phyloP scores from a whole-genome alignment of 2,797 vertebrate species.

The Erithacus rubecula region DNA sequence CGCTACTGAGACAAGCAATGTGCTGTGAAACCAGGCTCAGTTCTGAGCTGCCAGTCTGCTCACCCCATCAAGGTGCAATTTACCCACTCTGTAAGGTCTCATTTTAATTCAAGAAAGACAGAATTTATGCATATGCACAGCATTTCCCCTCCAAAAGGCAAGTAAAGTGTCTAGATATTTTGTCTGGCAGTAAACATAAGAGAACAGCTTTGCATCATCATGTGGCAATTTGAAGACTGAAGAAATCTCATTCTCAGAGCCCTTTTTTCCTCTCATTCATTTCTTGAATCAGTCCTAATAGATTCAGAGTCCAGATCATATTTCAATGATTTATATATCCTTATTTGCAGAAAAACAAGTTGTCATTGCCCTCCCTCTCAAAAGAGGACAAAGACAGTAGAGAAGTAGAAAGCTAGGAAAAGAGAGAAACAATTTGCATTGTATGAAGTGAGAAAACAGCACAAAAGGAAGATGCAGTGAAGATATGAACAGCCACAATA shows the following conservation, averaged over 20 bases:
- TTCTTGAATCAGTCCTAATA: neutral
- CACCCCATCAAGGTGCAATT: neutral
- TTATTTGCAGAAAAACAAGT: slow-evolving; percentile 15
- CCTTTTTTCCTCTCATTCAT: neutral
- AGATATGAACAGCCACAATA: neutral
- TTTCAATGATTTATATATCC: neutral
- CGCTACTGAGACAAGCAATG: slow-evolving; percentile 36
- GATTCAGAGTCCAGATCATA: neutral
- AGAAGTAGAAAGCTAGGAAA: neutral
- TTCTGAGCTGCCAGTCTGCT: slow-evolving; percentile 30
- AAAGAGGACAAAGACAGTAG: neutral
- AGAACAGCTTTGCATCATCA: slow-evolving; percentile 50
- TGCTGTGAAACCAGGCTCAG: slow-evolving; percentile 33
- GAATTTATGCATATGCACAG: slow-evolving; percentile 41
- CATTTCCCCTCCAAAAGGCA: slow-evolving; percentile 48
- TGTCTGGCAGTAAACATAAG: slow-evolving; percentile 49
- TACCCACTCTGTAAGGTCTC: neutral
- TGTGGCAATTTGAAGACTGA: slow-evolving; percentile 17
- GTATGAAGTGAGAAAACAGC: neutral
- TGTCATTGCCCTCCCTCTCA: neutral
- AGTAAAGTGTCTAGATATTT: slow-evolving; percentile 48
- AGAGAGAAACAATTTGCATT: neutral
- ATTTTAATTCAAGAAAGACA: slow-evolving; percentile 29
- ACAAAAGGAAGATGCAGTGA: neutral
- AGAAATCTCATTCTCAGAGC: neutral